These are phyloP conservation scores for Novumbra hubbsi DNA, from an alignment of 2,797 vertebrate genomes.

Conservation along the genomic window DNA sequence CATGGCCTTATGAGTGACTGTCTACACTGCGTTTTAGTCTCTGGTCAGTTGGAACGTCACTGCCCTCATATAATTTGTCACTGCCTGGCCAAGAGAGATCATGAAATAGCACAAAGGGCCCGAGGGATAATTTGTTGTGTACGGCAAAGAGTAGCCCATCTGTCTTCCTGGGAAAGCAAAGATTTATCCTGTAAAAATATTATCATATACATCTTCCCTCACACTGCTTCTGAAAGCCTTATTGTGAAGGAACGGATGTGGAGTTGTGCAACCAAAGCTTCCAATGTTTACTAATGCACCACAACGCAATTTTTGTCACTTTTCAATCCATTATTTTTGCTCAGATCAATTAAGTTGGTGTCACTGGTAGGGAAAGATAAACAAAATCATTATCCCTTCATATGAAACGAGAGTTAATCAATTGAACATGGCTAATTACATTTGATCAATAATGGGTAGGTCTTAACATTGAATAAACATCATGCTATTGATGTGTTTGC, in stretches of 20 bases:
- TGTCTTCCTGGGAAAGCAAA: slow-evolving; percentile 52
- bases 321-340: neutral
- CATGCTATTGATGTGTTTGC: neutral
- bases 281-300: neutral
- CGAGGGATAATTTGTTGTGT: slow-evolving; percentile 57
- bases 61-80: slow-evolving; percentile 58
- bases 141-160: slow-evolving; percentile 54
- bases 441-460: neutral
- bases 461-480: neutral
- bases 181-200: slow-evolving; percentile 61
- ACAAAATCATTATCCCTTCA: neutral
- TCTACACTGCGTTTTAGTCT: neutral
- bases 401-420: neutral
- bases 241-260: neutral
- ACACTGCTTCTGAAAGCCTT: slow-evolving; percentile 25
- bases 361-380: neutral
- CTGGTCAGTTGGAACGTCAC: slow-evolving; percentile 32
- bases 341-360: neutral
- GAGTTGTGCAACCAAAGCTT: neutral
- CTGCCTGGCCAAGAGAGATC: slow-evolving; percentile 55
- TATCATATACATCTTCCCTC: slow-evolving; percentile 53
- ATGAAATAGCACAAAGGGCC: slow-evolving; percentile 53
- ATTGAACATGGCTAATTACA: slow-evolving; percentile 4
- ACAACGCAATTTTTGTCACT: neutral
- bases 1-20: neutral